These are phyloP conservation scores for Bombus superbus DNA, from an alignment of 1,140 invertebrate species.

Conservation along the genomic window DNA sequence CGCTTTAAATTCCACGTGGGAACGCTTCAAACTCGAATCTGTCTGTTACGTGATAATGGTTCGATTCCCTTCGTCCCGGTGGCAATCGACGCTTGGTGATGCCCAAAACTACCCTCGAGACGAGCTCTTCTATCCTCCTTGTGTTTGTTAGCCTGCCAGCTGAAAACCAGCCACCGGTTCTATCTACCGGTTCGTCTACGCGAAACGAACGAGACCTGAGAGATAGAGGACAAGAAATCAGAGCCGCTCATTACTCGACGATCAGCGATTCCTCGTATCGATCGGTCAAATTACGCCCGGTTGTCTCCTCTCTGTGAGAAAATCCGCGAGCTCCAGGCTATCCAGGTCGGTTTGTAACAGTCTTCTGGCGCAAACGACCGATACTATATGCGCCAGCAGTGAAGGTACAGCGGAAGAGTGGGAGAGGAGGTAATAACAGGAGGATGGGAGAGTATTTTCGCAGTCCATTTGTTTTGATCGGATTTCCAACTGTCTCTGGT, in stretches of 20 bases:
- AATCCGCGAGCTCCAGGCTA: constrained; percentile 40
- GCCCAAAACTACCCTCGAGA: constrained; percentile 43
- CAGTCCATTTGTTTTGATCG: constrained; percentile 82
- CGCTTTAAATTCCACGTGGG: constrained; percentile 55
- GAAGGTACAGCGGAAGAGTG: background rate
- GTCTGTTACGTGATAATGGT: constrained; percentile 69
- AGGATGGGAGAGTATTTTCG: constrained; percentile 71
- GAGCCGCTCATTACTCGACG: constrained; percentile 75
- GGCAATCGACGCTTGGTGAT: constrained; percentile 47
- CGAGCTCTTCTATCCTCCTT: background rate
- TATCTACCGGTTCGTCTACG: background rate
- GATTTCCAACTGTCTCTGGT: constrained; percentile 80
- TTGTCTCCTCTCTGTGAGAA: constrained; percentile 26
- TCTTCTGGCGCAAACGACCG: constrained; percentile 29
- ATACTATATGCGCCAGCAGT: background rate
- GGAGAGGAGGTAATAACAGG: constrained; percentile 1
- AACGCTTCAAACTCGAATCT: constrained; percentile 52
- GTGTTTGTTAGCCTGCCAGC: constrained; percentile 2
- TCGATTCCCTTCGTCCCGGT: constrained; percentile 37
- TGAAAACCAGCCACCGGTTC: background rate
- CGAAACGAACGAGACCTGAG: constrained; percentile 24
- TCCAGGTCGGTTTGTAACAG: constrained; percentile 54
- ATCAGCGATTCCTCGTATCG: constrained; percentile 80
- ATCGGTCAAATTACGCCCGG: constrained; percentile 72
- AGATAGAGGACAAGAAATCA: constrained; percentile 59